Conservation (phyloP, 2,113 vertebrate species). For the Megaceryle torquata region DNA sequence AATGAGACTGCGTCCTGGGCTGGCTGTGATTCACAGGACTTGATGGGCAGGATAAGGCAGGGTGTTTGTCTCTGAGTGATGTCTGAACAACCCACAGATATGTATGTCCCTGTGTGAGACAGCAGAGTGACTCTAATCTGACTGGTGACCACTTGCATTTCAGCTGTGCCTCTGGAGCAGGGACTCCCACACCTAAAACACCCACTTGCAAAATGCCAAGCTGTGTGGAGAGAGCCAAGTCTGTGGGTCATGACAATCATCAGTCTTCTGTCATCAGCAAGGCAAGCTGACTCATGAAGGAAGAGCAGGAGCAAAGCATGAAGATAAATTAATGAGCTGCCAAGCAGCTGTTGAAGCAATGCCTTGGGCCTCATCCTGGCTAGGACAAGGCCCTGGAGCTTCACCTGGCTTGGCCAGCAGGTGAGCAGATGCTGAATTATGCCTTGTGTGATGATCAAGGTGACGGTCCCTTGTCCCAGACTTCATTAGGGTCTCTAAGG, state of each 20-base stretch:
- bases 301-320: rapidly evolving
- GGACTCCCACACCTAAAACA: neutral
- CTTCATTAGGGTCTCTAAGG: neutral
- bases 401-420: neutral
- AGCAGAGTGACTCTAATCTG: neutral
- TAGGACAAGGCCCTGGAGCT: neutral
- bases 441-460: neutral
- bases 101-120: rapidly evolving
- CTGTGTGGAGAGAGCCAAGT: neutral
- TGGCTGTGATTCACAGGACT: rapidly evolving
- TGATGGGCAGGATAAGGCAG: neutral
- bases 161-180: neutral
- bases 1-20: neutral
- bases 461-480: neutral
- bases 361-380: rapidly evolving
- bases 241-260: rapidly evolving
- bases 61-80: neutral
- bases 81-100: neutral
- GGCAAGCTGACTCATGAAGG: neutral
- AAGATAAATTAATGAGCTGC: neutral
- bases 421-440: neutral
- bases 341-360: neutral
- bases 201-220: neutral
- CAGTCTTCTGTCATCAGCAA: neutral
- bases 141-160: neutral